A percentile compares a stretch with the other conserved stretches of the same genome.
These are phyloP conservation scores for Myodes glareolus DNA, from an alignment of 2,113 vertebrate species.

Conservation along the genomic window DNA sequence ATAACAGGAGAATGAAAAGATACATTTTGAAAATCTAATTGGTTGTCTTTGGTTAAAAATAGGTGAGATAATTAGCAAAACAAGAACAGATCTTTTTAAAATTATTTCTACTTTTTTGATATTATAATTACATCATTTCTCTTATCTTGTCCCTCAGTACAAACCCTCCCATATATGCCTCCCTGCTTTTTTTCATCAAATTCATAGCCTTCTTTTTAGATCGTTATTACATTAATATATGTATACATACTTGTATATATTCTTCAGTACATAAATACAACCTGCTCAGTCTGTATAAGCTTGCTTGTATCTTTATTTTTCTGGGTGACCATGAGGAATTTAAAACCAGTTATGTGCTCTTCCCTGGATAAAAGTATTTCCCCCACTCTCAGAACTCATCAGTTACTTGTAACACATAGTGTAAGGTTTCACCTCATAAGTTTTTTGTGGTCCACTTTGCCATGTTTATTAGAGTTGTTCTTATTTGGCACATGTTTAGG, in stretches of 20 bases:
- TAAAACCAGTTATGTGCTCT: not conserved
- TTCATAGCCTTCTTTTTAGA: not conserved
- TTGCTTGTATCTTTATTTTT: not conserved
- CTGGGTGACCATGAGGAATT: not conserved
- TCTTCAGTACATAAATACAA: not conserved
- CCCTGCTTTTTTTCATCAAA: not conserved
- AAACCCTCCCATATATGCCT: not conserved
- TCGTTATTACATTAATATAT: not conserved
- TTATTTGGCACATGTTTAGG: not conserved
- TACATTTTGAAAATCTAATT: constrained; percentile 22
- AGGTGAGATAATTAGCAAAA: not conserved
- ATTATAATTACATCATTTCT: not conserved
- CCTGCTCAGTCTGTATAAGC: not conserved
- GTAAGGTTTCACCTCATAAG: not conserved
- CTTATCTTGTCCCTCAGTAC: not conserved
- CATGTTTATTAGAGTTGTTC: no score
- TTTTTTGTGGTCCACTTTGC: not conserved
- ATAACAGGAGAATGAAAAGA: not conserved
- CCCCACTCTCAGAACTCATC: not conserved
- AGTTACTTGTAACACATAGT: not conserved
- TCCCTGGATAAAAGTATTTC: not conserved
- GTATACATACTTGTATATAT: not conserved
- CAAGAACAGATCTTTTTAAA: not conserved
- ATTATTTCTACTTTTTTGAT: not conserved
- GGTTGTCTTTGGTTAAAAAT: constrained; percentile 1